Conservation (phyloP, 2,797 vertebrate genomes). For the Typhlichthys subterraneus region DNA sequence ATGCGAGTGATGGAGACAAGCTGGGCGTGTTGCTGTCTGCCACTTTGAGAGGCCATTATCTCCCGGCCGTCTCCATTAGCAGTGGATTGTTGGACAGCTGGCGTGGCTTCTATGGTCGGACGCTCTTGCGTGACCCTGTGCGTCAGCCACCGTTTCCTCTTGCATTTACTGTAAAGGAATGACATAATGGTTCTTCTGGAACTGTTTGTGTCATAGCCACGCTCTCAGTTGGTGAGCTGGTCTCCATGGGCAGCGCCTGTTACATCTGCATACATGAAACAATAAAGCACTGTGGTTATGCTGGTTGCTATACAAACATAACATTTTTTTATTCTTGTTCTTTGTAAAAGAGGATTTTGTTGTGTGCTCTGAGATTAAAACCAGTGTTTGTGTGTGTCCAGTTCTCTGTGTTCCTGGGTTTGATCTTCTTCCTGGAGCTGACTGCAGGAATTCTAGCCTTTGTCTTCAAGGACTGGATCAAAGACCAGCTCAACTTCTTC, state of each 20-base stretch:
- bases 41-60: slow-evolving; percentile 63
- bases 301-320: slow-evolving; percentile 14
- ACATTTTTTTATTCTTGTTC: slow-evolving; percentile 13
- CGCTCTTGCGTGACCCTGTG: slow-evolving; percentile 13
- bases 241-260: slow-evolving; percentile 10
- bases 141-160: slow-evolving; percentile 55
- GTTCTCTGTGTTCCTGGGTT: slow-evolving; percentile 93
- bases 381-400: slow-evolving; percentile 49
- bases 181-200: slow-evolving; percentile 54
- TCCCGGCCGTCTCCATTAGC: slow-evolving; percentile 70
- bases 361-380: slow-evolving; percentile 1
- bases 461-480: slow-evolving; percentile 95
- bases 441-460: slow-evolving; percentile 91
- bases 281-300: slow-evolving; percentile 23
- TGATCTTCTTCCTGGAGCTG: slow-evolving; percentile 94
- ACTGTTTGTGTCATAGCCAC: slow-evolving; percentile 42
- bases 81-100: slow-evolving; percentile 63
- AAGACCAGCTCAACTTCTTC: slow-evolving; percentile 94
- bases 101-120: slow-evolving; percentile 52
- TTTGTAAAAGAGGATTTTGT: not conserved
- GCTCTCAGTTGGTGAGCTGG: slow-evolving; percentile 44
- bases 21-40: slow-evolving; percentile 43
- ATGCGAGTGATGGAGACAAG: slow-evolving; percentile 47
- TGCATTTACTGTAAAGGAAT: slow-evolving; percentile 71
- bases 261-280: slow-evolving; percentile 13